Evolutionary conservation across 2,797 vertebrate genomes (phyloP).

Genomic region (Myotis daubentonii): DNA sequence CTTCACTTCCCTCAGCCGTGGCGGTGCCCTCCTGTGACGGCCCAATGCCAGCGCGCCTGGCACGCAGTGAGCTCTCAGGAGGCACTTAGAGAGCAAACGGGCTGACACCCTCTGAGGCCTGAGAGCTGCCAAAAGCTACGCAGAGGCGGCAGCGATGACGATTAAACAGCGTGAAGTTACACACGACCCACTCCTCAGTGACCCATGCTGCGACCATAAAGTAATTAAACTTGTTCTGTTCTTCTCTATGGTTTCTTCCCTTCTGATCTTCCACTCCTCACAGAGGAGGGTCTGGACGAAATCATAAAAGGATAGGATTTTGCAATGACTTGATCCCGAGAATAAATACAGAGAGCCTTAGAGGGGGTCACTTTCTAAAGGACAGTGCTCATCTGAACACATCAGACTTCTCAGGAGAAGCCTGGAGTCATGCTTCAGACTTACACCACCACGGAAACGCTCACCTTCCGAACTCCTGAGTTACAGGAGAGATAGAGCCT

Average conservation of each 20-base stretch:
- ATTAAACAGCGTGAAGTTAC: neutral
- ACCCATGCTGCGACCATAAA: neutral
- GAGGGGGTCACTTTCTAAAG: neutral
- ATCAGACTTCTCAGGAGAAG: conserved; percentile 7
- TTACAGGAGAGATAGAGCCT: neutral
- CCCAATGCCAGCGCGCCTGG: neutral
- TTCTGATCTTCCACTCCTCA: neutral
- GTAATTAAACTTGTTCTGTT: neutral
- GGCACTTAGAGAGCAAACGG: conserved; percentile 2
- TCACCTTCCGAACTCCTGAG: conserved; percentile 2
- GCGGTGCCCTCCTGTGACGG: neutral
- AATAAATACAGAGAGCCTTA: neutral
- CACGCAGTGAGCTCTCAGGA: neutral
- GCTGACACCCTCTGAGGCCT: neutral
- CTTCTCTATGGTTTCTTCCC: too few species aligned
- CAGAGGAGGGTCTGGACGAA: neutral
- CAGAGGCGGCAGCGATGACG: neutral
- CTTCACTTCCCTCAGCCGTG: neutral
- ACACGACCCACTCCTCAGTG: neutral
- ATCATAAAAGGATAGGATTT: neutral
- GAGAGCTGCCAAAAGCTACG: neutral
- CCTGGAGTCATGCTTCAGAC: neutral
- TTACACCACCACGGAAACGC: neutral
- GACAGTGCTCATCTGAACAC: neutral
- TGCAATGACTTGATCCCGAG: neutral